A percentile compares a stretch with the other conserved stretches of the same genome.
phyloP scores from a whole-genome alignment of 2,888 invertebrate species.

The Clistopyga incitator region DNA sequence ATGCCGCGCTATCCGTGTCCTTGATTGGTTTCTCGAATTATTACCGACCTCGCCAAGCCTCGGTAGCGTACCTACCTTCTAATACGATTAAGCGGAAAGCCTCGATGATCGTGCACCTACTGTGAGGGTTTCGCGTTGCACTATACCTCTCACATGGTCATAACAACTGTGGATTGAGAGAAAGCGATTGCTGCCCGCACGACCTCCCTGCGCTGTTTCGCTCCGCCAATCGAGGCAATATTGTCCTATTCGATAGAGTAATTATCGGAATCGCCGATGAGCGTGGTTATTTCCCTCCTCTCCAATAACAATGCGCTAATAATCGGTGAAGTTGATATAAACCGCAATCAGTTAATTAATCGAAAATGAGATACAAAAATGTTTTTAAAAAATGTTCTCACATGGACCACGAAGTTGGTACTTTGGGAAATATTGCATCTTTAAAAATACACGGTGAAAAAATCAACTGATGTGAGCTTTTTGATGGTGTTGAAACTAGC shows the following conservation, averaged over 20 bases:
- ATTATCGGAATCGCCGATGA: constrained; percentile 28
- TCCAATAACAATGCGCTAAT: background rate
- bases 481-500: too few species aligned
- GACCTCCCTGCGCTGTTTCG: background rate
- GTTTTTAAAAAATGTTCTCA: background rate
- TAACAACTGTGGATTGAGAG: constrained; percentile 21
- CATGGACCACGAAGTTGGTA: background rate
- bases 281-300: constrained; percentile 2
- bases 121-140: background rate
- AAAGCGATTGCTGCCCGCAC: background rate
- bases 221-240: constrained; percentile 20
- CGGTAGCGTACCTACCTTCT: background rate
- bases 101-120: background rate
- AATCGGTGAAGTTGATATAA: constrained; percentile 10
- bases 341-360: background rate
- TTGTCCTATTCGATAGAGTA: constrained; percentile 20
- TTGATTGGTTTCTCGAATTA: constrained; percentile 49
- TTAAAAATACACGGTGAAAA: too few species aligned
- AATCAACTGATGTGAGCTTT: too few species aligned
- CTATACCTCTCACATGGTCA: background rate
- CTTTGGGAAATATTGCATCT: too few species aligned
- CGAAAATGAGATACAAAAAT: background rate
- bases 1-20: constrained; percentile 26
- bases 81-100: constrained; percentile 16
- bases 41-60: background rate